These are phyloP conservation scores for Phasia obesa DNA, from an alignment of 2,888 invertebrate genomes.

Conservation along the genomic window DNA sequence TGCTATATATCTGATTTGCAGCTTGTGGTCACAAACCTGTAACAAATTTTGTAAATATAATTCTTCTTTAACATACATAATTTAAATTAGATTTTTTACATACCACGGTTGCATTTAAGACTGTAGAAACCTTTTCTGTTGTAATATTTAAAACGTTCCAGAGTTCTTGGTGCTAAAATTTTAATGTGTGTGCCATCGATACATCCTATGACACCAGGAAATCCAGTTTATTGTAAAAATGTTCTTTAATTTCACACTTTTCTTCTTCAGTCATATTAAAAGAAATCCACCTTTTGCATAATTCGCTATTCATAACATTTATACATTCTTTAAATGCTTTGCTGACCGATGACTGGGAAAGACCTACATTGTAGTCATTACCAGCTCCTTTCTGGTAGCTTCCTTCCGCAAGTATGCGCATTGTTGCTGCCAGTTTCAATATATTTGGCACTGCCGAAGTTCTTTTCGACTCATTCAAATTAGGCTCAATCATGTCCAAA, in stretches of 20 bases:
- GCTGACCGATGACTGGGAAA: constrained; percentile 15
- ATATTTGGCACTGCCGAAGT: not conserved
- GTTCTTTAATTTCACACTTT: constrained; percentile 3
- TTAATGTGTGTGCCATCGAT: not conserved
- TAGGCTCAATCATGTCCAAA: not conserved
- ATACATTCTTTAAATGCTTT: constrained; percentile 16
- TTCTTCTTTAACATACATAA: no score
- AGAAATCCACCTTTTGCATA: constrained; percentile 4
- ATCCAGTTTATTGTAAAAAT: not conserved
- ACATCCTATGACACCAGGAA: no score
- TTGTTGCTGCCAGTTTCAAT: constrained; percentile 1
- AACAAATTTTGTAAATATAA: no score
- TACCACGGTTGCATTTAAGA: no score
- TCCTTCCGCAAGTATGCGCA: constrained; percentile 6
- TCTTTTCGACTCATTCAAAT: not conserved
- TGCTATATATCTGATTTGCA: no score
- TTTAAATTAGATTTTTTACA: no score
- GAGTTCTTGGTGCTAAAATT: constrained; percentile 7
- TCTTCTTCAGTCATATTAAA: not conserved
- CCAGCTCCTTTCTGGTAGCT: not conserved
- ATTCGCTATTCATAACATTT: constrained; percentile 9
- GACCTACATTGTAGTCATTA: constrained; percentile 5
- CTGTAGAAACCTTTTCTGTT: no score
- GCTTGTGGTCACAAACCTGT: no score
- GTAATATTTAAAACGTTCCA: not conserved